These are phyloP conservation scores for Danio aesculapii DNA, from an alignment of 2,797 vertebrate species.

Conservation along the genomic window DNA sequence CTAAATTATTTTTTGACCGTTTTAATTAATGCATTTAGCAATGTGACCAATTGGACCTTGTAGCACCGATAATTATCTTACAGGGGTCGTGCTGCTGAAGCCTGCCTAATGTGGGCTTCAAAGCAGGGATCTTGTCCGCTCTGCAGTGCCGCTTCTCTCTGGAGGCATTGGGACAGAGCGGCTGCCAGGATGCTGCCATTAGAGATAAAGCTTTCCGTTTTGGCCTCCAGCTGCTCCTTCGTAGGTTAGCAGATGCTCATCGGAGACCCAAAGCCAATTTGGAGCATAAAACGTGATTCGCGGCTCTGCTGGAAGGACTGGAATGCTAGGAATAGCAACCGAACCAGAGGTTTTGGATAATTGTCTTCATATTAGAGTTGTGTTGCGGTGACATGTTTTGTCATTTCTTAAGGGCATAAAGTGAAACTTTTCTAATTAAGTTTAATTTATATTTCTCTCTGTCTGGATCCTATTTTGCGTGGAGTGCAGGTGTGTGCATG, in stretches of 20 bases:
- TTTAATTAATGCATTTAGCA: neutral
- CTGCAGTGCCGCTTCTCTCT: slow-evolving; percentile 14
- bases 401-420: neutral
- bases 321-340: neutral
- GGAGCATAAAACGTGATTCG: neutral
- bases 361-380: slow-evolving; percentile 9
- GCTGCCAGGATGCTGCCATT: slow-evolving; percentile 44
- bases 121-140: slow-evolving; percentile 6
- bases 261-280: slow-evolving; percentile 37
- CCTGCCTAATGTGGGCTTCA: slow-evolving; percentile 43
- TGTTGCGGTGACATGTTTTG: neutral
- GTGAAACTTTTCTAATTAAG: slow-evolving; percentile 15
- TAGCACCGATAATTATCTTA: slow-evolving; percentile 21
- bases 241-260: slow-evolving; percentile 49
- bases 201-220: slow-evolving; percentile 47
- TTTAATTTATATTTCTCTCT: neutral
- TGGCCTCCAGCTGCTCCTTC: slow-evolving; percentile 45
- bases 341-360: slow-evolving; percentile 1
- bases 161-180: slow-evolving; percentile 17
- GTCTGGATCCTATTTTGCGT: neutral
- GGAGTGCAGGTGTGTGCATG: neutral
- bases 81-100: neutral
- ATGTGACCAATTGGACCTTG: neutral
- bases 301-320: neutral
- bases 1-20: neutral